Conservation (phyloP, 1,140 invertebrate species). For the Rhyacophila brunnea region DNA sequence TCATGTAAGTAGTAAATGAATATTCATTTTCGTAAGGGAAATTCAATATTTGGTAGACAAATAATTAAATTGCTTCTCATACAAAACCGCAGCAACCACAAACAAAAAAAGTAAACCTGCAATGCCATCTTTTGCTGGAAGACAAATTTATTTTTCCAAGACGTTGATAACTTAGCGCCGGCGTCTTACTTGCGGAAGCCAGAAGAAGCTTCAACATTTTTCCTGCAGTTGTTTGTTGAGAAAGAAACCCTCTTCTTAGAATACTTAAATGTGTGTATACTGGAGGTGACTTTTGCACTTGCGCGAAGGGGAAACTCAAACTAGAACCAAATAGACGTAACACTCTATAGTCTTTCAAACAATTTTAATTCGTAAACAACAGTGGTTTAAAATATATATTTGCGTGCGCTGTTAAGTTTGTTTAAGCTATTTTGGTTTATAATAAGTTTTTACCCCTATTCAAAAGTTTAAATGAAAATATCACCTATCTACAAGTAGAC, state of each 20-base stretch:
- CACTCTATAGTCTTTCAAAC: too few species aligned
- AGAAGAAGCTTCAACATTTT: constrained; percentile 27
- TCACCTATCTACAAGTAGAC: too few species aligned
- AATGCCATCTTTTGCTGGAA: constrained; percentile 32
- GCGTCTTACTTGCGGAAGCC: constrained; percentile 29
- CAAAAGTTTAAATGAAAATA: too few species aligned
- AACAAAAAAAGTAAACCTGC: constrained; percentile 24
- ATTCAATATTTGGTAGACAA: too few species aligned
- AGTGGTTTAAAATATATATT: too few species aligned
- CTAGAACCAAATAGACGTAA: not conserved
- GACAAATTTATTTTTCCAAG: constrained; percentile 30
- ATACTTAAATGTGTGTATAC: not conserved
- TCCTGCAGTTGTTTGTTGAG: constrained; percentile 16
- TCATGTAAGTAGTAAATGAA: too few species aligned
- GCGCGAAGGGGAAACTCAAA: constrained; percentile 11
- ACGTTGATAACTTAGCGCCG: constrained; percentile 13
- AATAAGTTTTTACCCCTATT: too few species aligned
- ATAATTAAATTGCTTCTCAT: too few species aligned
- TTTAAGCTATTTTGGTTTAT: too few species aligned
- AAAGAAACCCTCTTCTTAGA: constrained; percentile 12
- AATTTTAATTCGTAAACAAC: too few species aligned
- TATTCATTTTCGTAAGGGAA: too few species aligned
- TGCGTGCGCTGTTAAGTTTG: too few species aligned
- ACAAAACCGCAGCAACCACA: constrained; percentile 1
- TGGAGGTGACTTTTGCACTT: constrained; percentile 22